Base-by-base conservation (phyloP, 2,113 vertebrate species). In the Nymphicus hollandicus region DNA sequence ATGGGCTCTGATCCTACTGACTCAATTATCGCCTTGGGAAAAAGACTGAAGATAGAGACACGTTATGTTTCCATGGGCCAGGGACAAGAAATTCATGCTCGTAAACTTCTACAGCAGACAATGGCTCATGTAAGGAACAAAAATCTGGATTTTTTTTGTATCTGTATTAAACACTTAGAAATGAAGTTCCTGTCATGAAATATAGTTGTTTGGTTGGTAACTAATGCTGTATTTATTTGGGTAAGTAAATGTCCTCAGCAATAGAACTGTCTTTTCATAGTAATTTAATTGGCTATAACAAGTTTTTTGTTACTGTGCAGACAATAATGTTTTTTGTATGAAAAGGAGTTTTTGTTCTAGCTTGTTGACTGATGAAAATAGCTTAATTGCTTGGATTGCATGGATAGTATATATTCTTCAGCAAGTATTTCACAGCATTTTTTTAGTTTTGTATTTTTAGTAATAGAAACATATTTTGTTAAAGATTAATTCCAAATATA, bases 1-100 rank as follows among this genome's bases (percentile, higher is more conserved):
- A 99, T 99, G 99, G 99, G 99, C 56, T 99, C 99, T 5, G 99
- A 99, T 96, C 99, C 99, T 86, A 99, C 99, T 0, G 98, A 99
- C 95, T 98, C 98, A 39, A 99, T 99, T 88, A 99, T 98, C 23
- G 98, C 98, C 39, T 93, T 99, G 96, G 99, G 99, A 20, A 99
- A 98, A 97, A 98, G 97, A 87, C 95, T 98, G 44, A 99, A 99
- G 94, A 98, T 95, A 68, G 99, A 99, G 88, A 99, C 99, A 0
- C 98, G 97, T 72, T 99, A 98, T 24, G 98, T 99, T 74, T 99
- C 99, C n/a, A 99, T 99, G 99, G 99, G 99, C 58, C 99, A 99
- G 88, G 99, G 99, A 11, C 99, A 99, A 97, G 99, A 99, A 91
- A 98, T 99, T 52, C 99, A 99, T 1, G 99, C 99, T 37, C 98